Evolutionary conservation across 2,113 vertebrate genomes (phyloP).

Genomic region (Aldabrachelys gigantea): DNA sequence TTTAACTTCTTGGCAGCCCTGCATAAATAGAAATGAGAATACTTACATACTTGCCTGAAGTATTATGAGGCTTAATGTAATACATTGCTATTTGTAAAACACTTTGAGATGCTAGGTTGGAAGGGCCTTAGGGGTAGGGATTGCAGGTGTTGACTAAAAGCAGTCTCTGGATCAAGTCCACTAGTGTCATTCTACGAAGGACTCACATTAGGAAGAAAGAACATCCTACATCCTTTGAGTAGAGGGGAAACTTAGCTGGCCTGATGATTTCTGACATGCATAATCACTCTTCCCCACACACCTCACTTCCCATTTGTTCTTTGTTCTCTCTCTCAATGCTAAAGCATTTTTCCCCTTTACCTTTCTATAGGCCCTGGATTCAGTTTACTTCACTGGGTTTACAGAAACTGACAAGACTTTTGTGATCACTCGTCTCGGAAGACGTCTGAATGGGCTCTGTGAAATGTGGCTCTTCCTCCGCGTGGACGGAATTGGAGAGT

Average conservation of each 20-base stretch:
- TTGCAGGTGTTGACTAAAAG: neutral
- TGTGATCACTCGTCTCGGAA: conserved; percentile 51
- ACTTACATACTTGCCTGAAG: neutral
- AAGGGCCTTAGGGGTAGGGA: neutral
- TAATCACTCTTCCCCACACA: neutral
- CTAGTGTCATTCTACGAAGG: neutral
- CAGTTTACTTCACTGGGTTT: conserved; percentile 66
- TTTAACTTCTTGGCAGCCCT: neutral
- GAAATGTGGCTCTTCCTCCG: conserved; percentile 74
- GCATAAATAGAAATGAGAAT: neutral
- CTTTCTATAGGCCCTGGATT: conserved; percentile 52
- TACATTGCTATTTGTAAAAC: neutral
- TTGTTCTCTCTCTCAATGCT: neutral
- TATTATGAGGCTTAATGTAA: neutral
- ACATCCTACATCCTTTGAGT: neutral
- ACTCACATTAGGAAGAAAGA: neutral
- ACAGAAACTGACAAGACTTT: conserved; percentile 56
- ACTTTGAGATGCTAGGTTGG: neutral
- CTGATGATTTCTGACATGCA: neutral
- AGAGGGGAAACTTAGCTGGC: neutral
- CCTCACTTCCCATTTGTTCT: neutral
- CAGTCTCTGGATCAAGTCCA: neutral
- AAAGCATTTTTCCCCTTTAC: neutral
- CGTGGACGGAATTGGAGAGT: conserved; percentile 63
- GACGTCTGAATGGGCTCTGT: conserved; percentile 9